These are phyloP conservation scores for Nycticebus coucang DNA, from an alignment of 2,113 vertebrate species.

Conservation along the genomic window DNA sequence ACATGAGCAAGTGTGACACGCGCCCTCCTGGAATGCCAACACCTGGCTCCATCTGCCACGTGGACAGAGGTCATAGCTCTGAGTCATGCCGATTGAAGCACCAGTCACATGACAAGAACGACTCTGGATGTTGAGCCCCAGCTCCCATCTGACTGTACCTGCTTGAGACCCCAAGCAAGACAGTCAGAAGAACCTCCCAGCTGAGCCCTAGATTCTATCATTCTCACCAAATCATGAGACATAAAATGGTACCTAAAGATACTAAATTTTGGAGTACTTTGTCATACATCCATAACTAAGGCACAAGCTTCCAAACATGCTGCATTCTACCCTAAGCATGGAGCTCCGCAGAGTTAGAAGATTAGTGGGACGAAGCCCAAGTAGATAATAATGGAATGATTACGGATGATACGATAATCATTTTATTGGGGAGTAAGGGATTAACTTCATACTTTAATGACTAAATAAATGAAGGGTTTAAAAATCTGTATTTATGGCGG, in stretches of 20 bases:
- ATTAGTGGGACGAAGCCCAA: background rate
- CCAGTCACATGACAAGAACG: background rate
- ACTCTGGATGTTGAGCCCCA: background rate
- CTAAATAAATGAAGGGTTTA: background rate
- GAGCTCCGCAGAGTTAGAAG: background rate
- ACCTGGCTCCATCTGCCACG: background rate
- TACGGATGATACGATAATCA: background rate
- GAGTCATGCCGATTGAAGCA: fast-evolving
- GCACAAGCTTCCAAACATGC: background rate
- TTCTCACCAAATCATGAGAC: background rate
- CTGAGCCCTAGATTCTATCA: background rate
- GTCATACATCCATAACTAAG: background rate
- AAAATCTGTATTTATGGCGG: too few relatives aligned
- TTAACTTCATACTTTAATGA: background rate
- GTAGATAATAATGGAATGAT: background rate
- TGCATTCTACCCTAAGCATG: background rate
- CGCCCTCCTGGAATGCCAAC: background rate
- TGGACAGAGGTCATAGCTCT: background rate
- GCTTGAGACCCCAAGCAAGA: background rate
- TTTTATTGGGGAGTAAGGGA: background rate
- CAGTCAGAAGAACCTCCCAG: background rate
- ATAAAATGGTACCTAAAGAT: background rate
- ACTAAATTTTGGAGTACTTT: background rate
- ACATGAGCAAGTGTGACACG: background rate
- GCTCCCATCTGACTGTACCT: background rate